Evolutionary conservation across 2,888 invertebrate species (phyloP), one percentile per base, ranked within the genome.

Genomic region (Anticlea derivata): DNA sequence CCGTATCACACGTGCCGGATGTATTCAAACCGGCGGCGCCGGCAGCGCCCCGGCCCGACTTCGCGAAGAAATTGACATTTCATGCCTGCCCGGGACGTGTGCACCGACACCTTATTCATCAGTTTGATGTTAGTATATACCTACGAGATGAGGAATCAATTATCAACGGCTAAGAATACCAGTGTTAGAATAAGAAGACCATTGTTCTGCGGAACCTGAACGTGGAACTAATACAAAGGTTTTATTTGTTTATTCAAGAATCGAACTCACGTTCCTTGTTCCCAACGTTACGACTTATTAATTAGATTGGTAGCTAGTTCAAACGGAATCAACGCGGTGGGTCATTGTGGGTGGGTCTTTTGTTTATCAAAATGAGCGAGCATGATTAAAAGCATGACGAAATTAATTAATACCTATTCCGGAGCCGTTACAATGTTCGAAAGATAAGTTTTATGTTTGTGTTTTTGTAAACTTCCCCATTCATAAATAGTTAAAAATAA

Each of bases 311-410:
- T 46, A 22, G 37, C 4, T 46, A 22, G 29, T 46, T 46, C 24
- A 46, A 24, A 35, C 23, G 27, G 8, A 44, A 30, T 46, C 38
- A 7, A 24, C 26, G 31, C 23, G 38, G 38, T 46, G 11, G 38
- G 46, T 38, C 46, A 38, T 17, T 38, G 45, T 37, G 35, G 45
- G 45, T 30, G 45, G 45, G 45, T 38, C 45, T 44, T 33, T 17
- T 27, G 17, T 22, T 31, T 38, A 38, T 46, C 38, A 46, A 30
- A n/a, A 26, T 11, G 27, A 31, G 24, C 29, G 8, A 46, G 23
- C 17, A n/a, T 30, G 12, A 27, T 35, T 10, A 20, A 29, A 27
- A 7, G 4, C 35, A 31, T 47, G 39, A 47, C 33, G 33, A 40
- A 40, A 47, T 40, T 47, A 47, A 34, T 47, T 34, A 31, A 39